phyloP scores from a whole-genome alignment of 2,113 vertebrate genomes.

The mouse (Mus musculus) region DNA sequence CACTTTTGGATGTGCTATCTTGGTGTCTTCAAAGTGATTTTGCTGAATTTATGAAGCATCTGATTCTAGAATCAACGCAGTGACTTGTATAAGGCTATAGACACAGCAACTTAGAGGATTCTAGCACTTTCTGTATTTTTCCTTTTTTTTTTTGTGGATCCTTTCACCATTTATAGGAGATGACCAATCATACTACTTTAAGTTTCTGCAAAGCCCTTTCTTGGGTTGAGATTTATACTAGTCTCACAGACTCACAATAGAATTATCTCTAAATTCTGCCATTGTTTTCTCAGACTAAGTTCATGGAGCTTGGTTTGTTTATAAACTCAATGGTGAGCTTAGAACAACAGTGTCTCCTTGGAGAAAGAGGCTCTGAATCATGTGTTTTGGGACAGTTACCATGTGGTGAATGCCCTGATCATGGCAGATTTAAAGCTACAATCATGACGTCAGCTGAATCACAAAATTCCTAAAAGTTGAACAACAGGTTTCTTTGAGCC shows the following conservation, averaged over 20 bases:
- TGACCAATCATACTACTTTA: background rate
- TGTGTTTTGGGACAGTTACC: background rate
- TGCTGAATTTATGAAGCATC: background rate
- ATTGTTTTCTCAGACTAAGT: constrained; percentile 13
- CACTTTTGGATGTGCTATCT: background rate
- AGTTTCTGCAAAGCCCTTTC: background rate
- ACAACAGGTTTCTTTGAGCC: background rate
- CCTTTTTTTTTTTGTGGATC: background rate
- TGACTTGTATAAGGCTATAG: background rate
- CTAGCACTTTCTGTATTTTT: background rate
- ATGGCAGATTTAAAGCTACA: constrained; percentile 12
- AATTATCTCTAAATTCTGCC: constrained; percentile 9
- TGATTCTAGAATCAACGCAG: background rate
- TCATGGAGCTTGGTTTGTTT: background rate
- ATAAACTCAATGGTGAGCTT: background rate
- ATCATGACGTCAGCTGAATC: background rate
- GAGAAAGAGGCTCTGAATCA: background rate
- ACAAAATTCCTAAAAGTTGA: constrained; percentile 37
- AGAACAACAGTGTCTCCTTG: background rate
- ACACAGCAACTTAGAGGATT: background rate
- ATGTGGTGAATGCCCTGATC: constrained; percentile 1
- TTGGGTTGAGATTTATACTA: background rate
- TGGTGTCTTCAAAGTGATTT: background rate
- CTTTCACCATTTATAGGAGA: background rate
- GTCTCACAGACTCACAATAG: background rate